Base-by-base conservation (phyloP, 2,888 invertebrate species). In the Lycocerus yunnanus region DNA sequence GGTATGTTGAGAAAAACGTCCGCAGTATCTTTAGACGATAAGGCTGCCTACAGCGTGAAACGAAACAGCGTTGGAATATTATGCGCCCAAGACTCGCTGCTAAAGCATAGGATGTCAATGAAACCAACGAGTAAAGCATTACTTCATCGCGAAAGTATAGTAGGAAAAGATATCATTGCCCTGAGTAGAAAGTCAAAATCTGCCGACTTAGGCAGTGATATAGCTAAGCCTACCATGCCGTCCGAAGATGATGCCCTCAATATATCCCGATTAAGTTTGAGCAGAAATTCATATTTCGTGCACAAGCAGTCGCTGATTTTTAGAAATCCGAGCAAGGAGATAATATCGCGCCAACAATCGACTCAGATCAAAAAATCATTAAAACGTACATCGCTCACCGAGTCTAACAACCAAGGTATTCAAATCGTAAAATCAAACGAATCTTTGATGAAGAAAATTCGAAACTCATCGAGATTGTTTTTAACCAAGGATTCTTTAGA, bases 401-500 rank as follows among this genome's bases (percentile, higher is more conserved):
- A n/a, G 1, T 43, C 43, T 1, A n/a, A 43, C n/a, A 43, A 43
- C 8, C 18, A 16, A 15, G 13, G 8, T 13, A 4, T 63, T 13
- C 13, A n/a, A 18, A n/a, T 18, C 0, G 61, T 18, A 2, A 16
- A 18, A n/a, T 16, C 16, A 13, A 63, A 16, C 4, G 13, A 63
- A 18, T 20, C 20, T 15, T 5, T 63, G n/a, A n/a, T 15, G 10
- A 63, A 18, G 4, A 43, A 63, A 18, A 24, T 68, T 3, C n/a
- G 20, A 1, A 21, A 21, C 16, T 18, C 65, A n/a, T 80, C 80
- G 3, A 77, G 67, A 67, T 68, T 80, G 14, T 74, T 75, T 18
- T 58, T 78, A 14, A 66, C 71, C 11, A 76, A 20, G 43, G 77
- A 80, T 73, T 79, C 79, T 4, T 70, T 80, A 58, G 74, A 77